Conservation (phyloP, 2,888 invertebrate species). For the Nomada goodeniana region DNA sequence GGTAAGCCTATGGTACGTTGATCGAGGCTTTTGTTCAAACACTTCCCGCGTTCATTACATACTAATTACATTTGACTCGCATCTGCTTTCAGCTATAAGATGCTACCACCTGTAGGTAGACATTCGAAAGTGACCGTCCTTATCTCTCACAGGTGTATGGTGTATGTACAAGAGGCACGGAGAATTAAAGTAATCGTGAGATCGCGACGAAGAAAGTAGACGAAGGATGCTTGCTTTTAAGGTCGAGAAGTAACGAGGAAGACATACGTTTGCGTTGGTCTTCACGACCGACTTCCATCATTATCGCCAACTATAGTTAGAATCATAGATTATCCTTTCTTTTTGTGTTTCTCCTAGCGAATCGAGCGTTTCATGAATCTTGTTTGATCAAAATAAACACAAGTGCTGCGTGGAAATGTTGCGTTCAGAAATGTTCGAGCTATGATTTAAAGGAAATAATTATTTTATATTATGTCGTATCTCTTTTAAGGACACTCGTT, state of each 20-base stretch:
- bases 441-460: too few relatives aligned
- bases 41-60: constrained; percentile 50
- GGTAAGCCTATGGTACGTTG: constrained; percentile 46
- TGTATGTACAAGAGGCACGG: not conserved
- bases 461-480: too few relatives aligned
- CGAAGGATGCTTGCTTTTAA: constrained; percentile 52
- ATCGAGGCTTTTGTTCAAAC: constrained; percentile 56
- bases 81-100: constrained; percentile 3
- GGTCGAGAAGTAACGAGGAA: constrained; percentile 57
- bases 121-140: constrained; percentile 55
- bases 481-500: too few relatives aligned
- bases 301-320: not conserved
- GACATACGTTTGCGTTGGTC: constrained; percentile 27
- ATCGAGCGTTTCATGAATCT: too few relatives aligned
- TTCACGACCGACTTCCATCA: constrained; percentile 47
- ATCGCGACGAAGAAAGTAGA: constrained; percentile 42
- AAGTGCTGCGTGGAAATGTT: too few relatives aligned
- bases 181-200: constrained; percentile 37
- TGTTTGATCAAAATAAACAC: too few relatives aligned
- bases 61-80: constrained; percentile 38
- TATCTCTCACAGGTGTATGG: constrained; percentile 4
- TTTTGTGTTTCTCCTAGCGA: too few relatives aligned
- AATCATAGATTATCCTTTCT: too few relatives aligned
- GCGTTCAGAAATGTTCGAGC: too few relatives aligned
- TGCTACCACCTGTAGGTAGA: constrained; percentile 47